These are phyloP conservation scores for Muraenolepis orangiensis DNA, from an alignment of 2,797 vertebrate species.

Conservation along the genomic window DNA sequence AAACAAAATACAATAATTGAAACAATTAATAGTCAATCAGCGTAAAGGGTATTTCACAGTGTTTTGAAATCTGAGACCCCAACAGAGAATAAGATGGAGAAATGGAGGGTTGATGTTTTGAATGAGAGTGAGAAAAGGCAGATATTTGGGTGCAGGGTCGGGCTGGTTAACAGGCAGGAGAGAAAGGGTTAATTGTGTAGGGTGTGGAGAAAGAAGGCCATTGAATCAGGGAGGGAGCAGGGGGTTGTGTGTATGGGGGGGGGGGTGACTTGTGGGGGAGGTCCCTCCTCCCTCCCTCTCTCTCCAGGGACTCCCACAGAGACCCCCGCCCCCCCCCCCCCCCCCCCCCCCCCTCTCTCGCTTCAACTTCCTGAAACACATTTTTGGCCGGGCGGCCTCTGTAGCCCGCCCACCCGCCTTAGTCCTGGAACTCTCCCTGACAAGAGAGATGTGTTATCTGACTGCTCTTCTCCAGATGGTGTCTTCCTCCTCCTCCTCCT, in stretches of 20 bases:
- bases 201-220: constrained; percentile 21
- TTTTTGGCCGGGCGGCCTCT: constrained; percentile 5
- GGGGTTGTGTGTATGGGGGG: too few species aligned
- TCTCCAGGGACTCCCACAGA: constrained; percentile 23
- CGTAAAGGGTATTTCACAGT: neutral
- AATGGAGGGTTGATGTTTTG: neutral
- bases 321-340: neutral
- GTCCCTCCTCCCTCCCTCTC: constrained; percentile 54
- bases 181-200: constrained; percentile 13
- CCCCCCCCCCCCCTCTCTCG: neutral
- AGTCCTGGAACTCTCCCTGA: constrained; percentile 29
- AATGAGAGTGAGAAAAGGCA: neutral
- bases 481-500: constrained; percentile 28
- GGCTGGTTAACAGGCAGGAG: neutral
- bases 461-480: constrained; percentile 19
- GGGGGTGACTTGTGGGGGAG: constrained; percentile 40
- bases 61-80: neutral
- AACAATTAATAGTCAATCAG: neutral
- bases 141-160: constrained; percentile 26
- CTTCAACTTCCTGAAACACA: constrained; percentile 35
- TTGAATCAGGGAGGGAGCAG: neutral
- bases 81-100: neutral
- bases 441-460: constrained; percentile 41
- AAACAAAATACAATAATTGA: too few species aligned
- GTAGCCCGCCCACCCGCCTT: constrained; percentile 3